phyloP scores from a whole-genome alignment of 2,113 vertebrate species.

The Equus przewalskii region DNA sequence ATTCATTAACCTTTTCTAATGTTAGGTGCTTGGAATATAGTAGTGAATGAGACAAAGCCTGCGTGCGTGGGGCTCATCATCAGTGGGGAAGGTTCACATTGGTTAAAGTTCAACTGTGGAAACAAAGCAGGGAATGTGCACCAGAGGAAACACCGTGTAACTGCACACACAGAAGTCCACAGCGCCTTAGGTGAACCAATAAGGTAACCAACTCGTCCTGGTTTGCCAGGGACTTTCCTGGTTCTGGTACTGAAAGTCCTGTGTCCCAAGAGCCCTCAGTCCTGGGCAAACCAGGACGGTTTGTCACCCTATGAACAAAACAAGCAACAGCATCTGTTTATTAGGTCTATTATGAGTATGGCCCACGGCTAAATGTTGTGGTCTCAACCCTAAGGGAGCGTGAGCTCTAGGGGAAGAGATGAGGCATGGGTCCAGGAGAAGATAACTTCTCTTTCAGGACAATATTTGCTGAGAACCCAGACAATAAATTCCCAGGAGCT shows the following conservation, averaged over 20 bases:
- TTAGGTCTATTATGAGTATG: slow-evolving; percentile 56
- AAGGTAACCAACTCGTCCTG: not conserved
- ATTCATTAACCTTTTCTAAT: not conserved
- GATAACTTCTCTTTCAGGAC: not conserved
- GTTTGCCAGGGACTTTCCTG: not conserved
- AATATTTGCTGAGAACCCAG: not conserved
- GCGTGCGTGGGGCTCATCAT: not conserved
- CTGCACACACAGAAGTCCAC: too few relatives aligned
- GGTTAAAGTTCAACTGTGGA: not conserved
- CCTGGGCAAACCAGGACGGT: not conserved
- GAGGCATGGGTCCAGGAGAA: not conserved
- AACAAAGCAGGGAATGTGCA: not conserved
- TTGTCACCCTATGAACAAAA: not conserved
- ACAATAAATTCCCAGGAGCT: not conserved
- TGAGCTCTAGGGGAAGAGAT: not conserved
- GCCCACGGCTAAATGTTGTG: not conserved
- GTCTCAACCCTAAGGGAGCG: not conserved
- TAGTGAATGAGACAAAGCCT: not conserved
- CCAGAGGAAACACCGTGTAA: not conserved
- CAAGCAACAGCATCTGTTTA: not conserved
- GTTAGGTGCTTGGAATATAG: not conserved
- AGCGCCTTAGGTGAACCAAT: not conserved
- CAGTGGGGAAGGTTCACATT: not conserved
- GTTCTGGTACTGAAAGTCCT: not conserved
- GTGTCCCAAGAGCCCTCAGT: not conserved